phyloP scores from a whole-genome alignment of 2,113 vertebrate species.

The Psilopsiagon aurifrons region DNA sequence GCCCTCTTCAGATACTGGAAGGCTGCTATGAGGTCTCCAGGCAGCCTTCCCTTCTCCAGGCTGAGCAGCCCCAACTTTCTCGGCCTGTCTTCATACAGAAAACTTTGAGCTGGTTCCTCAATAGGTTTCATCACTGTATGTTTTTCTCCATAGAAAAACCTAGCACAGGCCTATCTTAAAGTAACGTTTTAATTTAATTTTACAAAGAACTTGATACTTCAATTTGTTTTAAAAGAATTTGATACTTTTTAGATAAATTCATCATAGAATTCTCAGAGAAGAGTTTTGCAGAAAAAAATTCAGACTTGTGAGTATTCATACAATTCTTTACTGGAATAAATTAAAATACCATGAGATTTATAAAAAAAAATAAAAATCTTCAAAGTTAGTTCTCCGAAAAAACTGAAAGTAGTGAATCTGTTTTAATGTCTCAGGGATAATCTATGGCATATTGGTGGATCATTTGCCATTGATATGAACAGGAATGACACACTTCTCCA shows the following conservation, averaged over 20 bases:
- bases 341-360: neutral
- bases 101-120: neutral
- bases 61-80: too few species aligned
- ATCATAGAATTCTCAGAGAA: neutral
- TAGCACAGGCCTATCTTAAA: neutral
- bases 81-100: neutral
- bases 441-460: neutral
- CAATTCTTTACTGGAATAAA: neutral
- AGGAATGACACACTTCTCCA: neutral
- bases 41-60: too few species aligned
- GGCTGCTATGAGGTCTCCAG: too few species aligned
- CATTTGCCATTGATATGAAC: neutral
- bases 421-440: neutral
- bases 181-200: neutral
- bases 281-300: neutral
- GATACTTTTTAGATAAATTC: neutral
- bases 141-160: neutral
- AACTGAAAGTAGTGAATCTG: neutral
- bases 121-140: neutral
- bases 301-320: neutral
- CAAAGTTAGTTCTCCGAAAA: neutral
- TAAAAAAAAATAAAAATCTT: neutral
- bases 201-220: neutral
- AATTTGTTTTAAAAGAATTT: neutral
- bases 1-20: too few species aligned